A percentile compares a stretch with the other conserved stretches of the same genome.
phyloP scores from a whole-genome alignment of 2,888 invertebrate species.

The Tridacna gigas region DNA sequence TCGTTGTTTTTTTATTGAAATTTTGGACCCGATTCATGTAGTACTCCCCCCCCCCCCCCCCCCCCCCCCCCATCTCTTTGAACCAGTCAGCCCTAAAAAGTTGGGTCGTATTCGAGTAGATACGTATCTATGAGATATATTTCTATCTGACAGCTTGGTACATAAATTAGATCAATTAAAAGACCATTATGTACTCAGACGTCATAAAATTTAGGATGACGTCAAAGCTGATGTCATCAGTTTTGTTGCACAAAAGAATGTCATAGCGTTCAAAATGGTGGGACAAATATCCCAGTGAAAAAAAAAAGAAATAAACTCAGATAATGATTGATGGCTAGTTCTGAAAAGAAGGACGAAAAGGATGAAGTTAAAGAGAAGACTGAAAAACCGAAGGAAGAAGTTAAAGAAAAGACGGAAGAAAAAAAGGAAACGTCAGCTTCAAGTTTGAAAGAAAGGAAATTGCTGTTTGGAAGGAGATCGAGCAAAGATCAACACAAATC shows the following conservation, averaged over 20 bases:
- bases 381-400: not conserved
- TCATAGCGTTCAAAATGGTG: conserved; percentile 23
- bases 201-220: conserved; percentile 1
- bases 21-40: no score
- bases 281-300: not conserved
- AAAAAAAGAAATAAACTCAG: not conserved
- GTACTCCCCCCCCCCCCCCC: no score
- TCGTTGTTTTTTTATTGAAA: no score
- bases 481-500: not conserved
- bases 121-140: no score
- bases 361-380: not conserved
- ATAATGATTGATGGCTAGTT: conserved; percentile 3
- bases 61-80: no score
- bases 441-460: not conserved
- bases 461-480: conserved; percentile 9
- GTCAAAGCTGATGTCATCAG: conserved; percentile 9
- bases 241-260: conserved; percentile 2
- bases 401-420: not conserved
- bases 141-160: no score
- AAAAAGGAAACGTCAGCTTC: not conserved
- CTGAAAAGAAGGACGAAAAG: conserved; percentile 3
- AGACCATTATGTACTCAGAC: not conserved
- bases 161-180: not conserved
- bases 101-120: no score
- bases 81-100: not conserved